Base-by-base conservation (phyloP, 2,113 vertebrate genomes). In the Anguilla japonica region DNA sequence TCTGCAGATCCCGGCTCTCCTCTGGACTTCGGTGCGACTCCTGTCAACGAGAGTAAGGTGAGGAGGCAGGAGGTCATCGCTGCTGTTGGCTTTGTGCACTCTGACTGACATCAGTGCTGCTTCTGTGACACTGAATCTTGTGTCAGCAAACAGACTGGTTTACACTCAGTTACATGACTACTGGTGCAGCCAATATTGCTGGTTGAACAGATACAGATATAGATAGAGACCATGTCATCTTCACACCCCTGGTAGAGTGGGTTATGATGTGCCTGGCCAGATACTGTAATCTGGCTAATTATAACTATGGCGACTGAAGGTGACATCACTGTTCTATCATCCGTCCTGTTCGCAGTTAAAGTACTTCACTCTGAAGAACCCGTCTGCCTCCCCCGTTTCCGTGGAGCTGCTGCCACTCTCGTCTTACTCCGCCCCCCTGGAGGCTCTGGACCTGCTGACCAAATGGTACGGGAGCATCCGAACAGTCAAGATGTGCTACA, bases 371-470 rank as follows among this genome's bases (percentile, higher is more conserved):
- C 93, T 99, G 93, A 97, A 96, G 94, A 99, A 99, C 89, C 98
- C 98, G 0, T 97, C 97, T 14, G 95, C 96, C 67, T 93, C 96
- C 85, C 97, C 97, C 20, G 95, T 99, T 86, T 96, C 93, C 26
- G 88, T 99, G 90, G 98, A 99, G 92, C 96, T 99, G 79, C 91
- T 97, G 84, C 95, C 97, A 86, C 92, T 99, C 20, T 97, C 97
- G 88, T 92, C 94, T 53, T 99, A 99, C 89, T 96, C 98, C 0
- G 95, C 96, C 83, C 97, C 97, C 0, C 93, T 97, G 81, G 97
- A 97, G 67, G 97, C 95, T 26, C 81, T 97, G 84, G 96, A 91
- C 89, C 94, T 98, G 75, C 95, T 99, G 11, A 96, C 95, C 84
- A 99, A 96, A 97, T 99, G 98, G 98, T 99, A 96, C 0, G 2